Conservation (phyloP, 2,113 vertebrate genomes). For the Oriolus oriolus region DNA sequence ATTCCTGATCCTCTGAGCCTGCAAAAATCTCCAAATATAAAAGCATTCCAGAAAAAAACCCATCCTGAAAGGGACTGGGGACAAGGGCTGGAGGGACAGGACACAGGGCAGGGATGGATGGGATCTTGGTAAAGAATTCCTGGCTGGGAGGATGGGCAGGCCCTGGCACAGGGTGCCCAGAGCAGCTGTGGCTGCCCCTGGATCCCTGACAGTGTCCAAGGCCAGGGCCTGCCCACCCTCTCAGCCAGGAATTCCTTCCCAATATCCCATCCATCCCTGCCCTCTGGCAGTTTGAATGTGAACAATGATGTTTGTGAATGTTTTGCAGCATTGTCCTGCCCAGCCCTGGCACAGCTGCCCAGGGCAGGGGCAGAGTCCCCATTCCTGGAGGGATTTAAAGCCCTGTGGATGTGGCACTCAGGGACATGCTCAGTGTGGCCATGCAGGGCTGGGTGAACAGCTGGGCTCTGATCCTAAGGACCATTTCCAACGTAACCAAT, state of each 20-base stretch:
- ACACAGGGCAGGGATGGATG: too few relatives aligned
- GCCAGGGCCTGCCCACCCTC: background rate
- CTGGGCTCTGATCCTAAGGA: background rate
- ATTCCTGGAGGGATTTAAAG: background rate
- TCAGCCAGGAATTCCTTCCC: background rate
- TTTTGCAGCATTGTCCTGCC: background rate
- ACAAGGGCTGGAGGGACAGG: too few relatives aligned
- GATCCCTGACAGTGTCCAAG: too few relatives aligned
- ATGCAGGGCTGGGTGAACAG: background rate
- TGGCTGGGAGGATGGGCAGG: too few relatives aligned
- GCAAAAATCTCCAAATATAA: too few relatives aligned
- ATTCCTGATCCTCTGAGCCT: background rate
- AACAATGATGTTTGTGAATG: background rate
- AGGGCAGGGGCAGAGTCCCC: background rate
- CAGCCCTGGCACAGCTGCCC: background rate
- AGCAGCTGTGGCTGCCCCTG: too few relatives aligned
- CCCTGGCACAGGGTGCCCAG: too few relatives aligned
- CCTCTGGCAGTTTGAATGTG: background rate
- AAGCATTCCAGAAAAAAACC: too few relatives aligned
- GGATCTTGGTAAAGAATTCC: too few relatives aligned
- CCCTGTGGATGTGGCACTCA: background rate
- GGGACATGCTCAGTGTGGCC: background rate
- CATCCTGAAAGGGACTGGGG: too few relatives aligned
- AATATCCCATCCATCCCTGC: background rate
- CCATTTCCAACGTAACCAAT: accelerated